phyloP scores from a whole-genome alignment of 2,797 vertebrate genomes.

The Chloroceryle inda region DNA sequence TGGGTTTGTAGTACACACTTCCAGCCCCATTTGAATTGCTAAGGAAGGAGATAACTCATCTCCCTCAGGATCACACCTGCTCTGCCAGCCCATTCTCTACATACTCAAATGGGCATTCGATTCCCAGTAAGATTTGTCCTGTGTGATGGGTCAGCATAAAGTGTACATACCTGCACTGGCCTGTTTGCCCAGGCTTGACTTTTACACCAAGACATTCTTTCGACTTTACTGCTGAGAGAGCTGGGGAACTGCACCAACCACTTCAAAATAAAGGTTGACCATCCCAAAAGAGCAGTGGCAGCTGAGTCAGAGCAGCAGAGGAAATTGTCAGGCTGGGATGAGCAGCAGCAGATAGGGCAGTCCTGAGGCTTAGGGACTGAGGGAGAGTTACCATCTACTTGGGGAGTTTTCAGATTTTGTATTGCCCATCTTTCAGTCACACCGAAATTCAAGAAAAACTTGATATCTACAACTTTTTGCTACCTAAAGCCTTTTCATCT shows the following conservation, averaged over 20 bases:
- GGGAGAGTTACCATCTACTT: accelerated
- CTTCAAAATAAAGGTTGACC: not conserved
- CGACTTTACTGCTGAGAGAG: not conserved
- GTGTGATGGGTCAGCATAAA: not conserved
- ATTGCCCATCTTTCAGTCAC: not conserved
- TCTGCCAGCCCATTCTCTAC: not conserved
- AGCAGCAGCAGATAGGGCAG: not conserved
- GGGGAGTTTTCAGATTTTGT: not conserved
- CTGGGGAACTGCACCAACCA: not conserved
- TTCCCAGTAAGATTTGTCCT: not conserved
- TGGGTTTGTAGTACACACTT: not conserved
- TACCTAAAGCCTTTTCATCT: not conserved
- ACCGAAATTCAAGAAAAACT: not conserved
- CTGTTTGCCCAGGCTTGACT: not conserved
- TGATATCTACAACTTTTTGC: not conserved
- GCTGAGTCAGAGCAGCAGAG: not conserved
- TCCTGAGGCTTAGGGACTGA: accelerated
- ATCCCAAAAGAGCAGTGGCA: not conserved
- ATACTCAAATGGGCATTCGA: accelerated
- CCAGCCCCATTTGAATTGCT: not conserved
- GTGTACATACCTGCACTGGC: accelerated
- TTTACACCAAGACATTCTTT: not conserved
- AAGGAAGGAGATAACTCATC: not conserved
- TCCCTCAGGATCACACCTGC: not conserved
- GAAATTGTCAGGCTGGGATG: not conserved